A percentile compares a stretch with the other conserved stretches of the same genome.
phyloP scores from a whole-genome alignment of 2,888 invertebrate species.

The Drosophila falleni region DNA sequence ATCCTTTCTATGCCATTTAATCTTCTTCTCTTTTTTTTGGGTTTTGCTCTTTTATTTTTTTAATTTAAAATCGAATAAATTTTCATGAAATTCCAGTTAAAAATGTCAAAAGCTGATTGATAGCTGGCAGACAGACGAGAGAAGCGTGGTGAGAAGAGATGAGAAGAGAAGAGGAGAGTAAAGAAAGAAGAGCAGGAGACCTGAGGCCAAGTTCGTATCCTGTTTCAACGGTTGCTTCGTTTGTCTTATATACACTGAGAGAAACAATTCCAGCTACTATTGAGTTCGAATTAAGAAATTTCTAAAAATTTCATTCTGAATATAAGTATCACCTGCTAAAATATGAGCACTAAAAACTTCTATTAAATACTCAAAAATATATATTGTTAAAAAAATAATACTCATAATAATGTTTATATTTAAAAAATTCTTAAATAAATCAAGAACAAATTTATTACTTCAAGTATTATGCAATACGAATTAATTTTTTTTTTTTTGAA shows the following conservation, averaged over 20 bases:
- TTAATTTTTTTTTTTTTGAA: too few relatives aligned
- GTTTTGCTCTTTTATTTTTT: conserved; percentile 48
- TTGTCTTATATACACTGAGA: neutral
- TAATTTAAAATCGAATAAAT: conserved; percentile 82
- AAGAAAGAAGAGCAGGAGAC: conserved; percentile 14
- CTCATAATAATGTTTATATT: too few relatives aligned
- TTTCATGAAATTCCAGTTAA: conserved; percentile 82
- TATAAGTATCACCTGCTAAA: too few relatives aligned
- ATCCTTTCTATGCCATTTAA: conserved; percentile 12
- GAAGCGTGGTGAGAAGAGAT: conserved; percentile 3
- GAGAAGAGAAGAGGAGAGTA: conserved; percentile 7
- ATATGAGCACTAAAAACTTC: too few relatives aligned
- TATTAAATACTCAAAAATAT: too few relatives aligned
- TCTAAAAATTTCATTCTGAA: too few relatives aligned
- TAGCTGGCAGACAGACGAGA: conserved; percentile 70
- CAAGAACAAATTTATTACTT: too few relatives aligned
- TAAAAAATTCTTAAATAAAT: too few relatives aligned
- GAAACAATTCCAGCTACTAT: neutral
- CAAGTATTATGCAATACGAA: too few relatives aligned
- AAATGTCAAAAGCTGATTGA: conserved; percentile 84
- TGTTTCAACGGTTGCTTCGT: conserved; percentile 54
- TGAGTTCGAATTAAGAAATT: too few relatives aligned
- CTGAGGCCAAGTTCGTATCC: conserved; percentile 65
- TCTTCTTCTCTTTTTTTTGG: neutral
- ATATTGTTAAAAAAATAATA: too few relatives aligned